Percentiles rank a stretch among this genome's conserved stretches.
These are phyloP conservation scores for Drosophila takahashii DNA, from an alignment of 1,140 invertebrate species.

Conservation along the genomic window DNA sequence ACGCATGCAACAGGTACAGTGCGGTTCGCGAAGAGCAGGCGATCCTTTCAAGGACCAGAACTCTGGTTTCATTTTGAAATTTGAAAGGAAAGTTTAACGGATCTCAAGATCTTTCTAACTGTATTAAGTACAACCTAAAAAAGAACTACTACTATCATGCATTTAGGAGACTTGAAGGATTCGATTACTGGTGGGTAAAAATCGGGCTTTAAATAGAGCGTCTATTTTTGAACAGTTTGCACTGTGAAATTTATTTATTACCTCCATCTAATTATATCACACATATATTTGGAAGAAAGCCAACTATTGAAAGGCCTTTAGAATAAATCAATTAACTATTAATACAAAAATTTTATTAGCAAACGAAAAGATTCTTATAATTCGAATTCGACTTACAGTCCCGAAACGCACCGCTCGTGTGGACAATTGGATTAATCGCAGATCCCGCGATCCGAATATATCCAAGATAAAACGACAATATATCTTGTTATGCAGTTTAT, in stretches of 20 bases:
- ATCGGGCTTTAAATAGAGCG: slow-evolving; percentile 14
- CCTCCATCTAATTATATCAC: slow-evolving; percentile 34
- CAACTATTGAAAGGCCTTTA: slow-evolving; percentile 16
- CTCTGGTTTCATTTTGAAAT: background rate
- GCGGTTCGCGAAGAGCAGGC: background rate
- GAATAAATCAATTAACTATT: slow-evolving; percentile 30
- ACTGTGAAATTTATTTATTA: slow-evolving; percentile 32
- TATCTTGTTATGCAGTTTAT: slow-evolving; percentile 44
- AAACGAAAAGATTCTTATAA: background rate
- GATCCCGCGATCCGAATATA: no score
- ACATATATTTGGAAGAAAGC: slow-evolving; percentile 21
- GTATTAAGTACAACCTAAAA: no score
- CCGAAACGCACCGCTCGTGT: slow-evolving; percentile 7
- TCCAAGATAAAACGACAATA: slow-evolving; percentile 26
- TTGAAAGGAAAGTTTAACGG: no score
- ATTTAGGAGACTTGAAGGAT: no score
- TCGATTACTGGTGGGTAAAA: no score
- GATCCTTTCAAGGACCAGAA: background rate
- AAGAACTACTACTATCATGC: no score
- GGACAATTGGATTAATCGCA: slow-evolving; percentile 10
- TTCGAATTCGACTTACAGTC: slow-evolving; percentile 9
- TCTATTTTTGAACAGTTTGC: slow-evolving; percentile 19
- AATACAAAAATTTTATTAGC: background rate
- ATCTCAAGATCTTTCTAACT: no score
- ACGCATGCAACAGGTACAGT: slow-evolving; percentile 16